Conservation (phyloP, 2,888 invertebrate genomes). For the Mamestra brassicae region DNA sequence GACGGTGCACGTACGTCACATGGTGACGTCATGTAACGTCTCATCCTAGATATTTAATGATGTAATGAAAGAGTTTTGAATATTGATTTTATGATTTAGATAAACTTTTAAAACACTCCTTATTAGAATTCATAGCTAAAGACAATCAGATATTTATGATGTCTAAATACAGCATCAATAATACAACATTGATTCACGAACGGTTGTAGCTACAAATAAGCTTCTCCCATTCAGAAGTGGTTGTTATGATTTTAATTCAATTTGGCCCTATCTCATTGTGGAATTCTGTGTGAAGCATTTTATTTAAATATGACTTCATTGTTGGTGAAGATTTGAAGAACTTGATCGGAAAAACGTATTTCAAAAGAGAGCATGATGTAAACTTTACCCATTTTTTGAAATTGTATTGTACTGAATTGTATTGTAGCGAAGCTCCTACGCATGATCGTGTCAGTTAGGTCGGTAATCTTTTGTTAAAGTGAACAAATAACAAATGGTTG, state of each 20-base stretch:
- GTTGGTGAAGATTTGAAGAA: background rate
- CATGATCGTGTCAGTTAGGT: slow-evolving; percentile 16
- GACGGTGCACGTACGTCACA: slow-evolving; percentile 86
- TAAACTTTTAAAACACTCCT: too few relatives aligned
- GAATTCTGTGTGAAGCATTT: background rate
- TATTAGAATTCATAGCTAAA: background rate
- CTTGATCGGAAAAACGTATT: background rate
- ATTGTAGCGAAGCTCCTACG: background rate
- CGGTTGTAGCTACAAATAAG: too few relatives aligned
- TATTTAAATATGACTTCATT: background rate
- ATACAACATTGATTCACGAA: too few relatives aligned
- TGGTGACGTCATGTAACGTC: slow-evolving; percentile 76
- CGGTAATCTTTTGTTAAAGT: slow-evolving; percentile 44
- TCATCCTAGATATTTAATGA: slow-evolving; percentile 62
- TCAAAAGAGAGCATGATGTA: background rate
- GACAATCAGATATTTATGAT: background rate
- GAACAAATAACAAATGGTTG: slow-evolving; percentile 31
- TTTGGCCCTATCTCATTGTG: background rate
- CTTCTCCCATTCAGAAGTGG: too few relatives aligned
- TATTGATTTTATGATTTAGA: slow-evolving; percentile 24
- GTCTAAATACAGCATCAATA: background rate
- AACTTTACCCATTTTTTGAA: background rate
- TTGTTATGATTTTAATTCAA: background rate
- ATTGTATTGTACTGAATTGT: background rate
- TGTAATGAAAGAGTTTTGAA: slow-evolving; percentile 46